Percentiles rank a stretch among this genome's conserved stretches.
Conservation (phyloP, 2,797 vertebrate genomes). For the Artibeus jamaicensis region DNA sequence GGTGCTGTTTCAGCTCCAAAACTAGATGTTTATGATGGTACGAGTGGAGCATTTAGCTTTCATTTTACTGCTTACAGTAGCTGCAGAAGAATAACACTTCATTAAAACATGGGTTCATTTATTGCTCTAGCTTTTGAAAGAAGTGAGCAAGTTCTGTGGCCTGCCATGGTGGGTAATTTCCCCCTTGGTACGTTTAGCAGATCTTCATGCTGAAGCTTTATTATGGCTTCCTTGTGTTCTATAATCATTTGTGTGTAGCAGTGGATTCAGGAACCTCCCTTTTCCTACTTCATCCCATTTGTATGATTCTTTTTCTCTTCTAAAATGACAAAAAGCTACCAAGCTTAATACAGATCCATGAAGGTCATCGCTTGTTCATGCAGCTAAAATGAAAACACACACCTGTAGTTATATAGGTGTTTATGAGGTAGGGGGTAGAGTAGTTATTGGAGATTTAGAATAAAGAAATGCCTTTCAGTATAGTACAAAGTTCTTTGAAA, state of each 20-base stretch:
- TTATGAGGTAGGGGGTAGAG: neutral
- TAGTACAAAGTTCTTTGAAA: neutral
- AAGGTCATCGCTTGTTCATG: neutral
- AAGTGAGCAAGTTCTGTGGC: neutral
- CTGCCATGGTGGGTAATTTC: neutral
- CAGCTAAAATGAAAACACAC: constrained; percentile 30
- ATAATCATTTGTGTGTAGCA: neutral
- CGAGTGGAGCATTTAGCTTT: neutral
- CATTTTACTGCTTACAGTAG: neutral
- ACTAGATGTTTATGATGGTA: neutral
- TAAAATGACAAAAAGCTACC: neutral
- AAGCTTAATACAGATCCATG: neutral
- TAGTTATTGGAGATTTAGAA: neutral
- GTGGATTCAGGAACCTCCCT: neutral
- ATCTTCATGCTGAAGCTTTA: neutral
- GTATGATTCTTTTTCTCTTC: neutral
- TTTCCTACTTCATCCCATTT: neutral
- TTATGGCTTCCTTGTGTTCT: neutral
- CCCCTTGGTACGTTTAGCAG: neutral
- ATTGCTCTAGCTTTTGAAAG: constrained; percentile 21
- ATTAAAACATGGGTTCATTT: constrained; percentile 9
- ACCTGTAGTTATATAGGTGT: neutral
- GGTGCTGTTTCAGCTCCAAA: neutral
- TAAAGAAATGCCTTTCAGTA: constrained; percentile 1
- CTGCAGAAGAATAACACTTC: neutral